These are phyloP conservation scores for Agonopterix alstromeriana DNA, from an alignment of 2,888 invertebrate species.

Conservation along the genomic window DNA sequence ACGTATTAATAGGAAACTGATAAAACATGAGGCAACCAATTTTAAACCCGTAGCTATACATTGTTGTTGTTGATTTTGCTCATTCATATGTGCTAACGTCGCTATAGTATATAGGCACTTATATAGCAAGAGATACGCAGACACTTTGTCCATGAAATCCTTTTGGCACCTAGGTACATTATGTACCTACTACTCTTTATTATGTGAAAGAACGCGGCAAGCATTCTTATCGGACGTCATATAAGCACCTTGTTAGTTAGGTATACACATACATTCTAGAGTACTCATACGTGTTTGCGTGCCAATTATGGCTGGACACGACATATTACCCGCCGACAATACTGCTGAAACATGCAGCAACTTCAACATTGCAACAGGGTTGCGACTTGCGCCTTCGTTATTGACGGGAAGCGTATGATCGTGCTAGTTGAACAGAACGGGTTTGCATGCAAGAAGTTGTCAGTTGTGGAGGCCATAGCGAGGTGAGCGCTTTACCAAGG, in stretches of 20 bases:
- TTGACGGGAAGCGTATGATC: slow-evolving; percentile 21
- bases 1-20: too few species aligned
- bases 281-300: background rate
- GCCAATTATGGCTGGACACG: background rate
- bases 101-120: background rate
- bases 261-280: background rate
- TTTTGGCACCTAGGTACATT: background rate
- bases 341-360: background rate
- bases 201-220: slow-evolving; percentile 17
- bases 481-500: slow-evolving; percentile 60
- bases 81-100: background rate
- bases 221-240: slow-evolving; percentile 38
- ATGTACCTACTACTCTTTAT: background rate
- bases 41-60: background rate
- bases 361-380: slow-evolving; percentile 3
- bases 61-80: background rate
- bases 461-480: slow-evolving; percentile 53
- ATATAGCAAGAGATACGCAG: too few species aligned
- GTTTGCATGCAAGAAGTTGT: slow-evolving; percentile 62
- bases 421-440: slow-evolving; percentile 46
- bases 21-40: too few species aligned
- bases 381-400: background rate
- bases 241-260: background rate
- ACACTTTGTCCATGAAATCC: too few species aligned
- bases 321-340: background rate